Evolutionary conservation across 1,140 invertebrate genomes (phyloP), one percentile per base, ranked within the genome.

Genomic region (Drosophila truncata): DNA sequence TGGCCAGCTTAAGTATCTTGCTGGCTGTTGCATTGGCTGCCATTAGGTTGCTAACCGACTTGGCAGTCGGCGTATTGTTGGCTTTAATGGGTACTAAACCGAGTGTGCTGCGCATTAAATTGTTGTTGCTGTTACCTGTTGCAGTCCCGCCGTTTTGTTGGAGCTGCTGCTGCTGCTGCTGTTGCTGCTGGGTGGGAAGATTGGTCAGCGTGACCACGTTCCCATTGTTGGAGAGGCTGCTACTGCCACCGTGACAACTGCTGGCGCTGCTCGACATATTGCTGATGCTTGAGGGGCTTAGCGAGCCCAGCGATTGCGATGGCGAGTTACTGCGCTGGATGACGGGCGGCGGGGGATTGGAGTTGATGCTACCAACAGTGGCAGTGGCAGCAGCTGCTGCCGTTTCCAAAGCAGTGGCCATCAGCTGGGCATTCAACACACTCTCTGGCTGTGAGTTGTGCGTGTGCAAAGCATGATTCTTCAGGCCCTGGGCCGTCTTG

Each of bases 401-500:
- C 61, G 23, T 59, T 47, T 23, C 82, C 18, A 78, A 41, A 50
- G 78, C 72, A 52, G 71, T 76, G 41, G 77, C 80, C 49, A 82
- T 50, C 57, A 91, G 76, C 66, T 91, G 90, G 67, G 92, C 78
- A 67, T 65, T 81, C 41, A 81, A 73, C 57, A 79, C 76, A 42
- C 85, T 90, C 25, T 93, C 93, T 41, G 82, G 90, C 58, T 92
- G 91, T 41, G 83, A 63, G 54, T 94, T 94, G 91, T 96, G 95
- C 75, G 95, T 94, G 3, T 94, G 80, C 49, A 94, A 92, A 6
- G 94, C 94, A 86, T 97, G 96, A 78, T 94, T 96, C 82, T 96
- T 96, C 75, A 97, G 93, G 33, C 96, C 96, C 92, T 96, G 95
- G 14, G 95, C 93, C 49, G 96, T 96, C 91, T 96, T 96, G 93